A percentile compares a stretch with the other conserved stretches of the same genome.
phyloP scores from a whole-genome alignment of 2,888 invertebrate genomes.

The Oscheius sp. region DNA sequence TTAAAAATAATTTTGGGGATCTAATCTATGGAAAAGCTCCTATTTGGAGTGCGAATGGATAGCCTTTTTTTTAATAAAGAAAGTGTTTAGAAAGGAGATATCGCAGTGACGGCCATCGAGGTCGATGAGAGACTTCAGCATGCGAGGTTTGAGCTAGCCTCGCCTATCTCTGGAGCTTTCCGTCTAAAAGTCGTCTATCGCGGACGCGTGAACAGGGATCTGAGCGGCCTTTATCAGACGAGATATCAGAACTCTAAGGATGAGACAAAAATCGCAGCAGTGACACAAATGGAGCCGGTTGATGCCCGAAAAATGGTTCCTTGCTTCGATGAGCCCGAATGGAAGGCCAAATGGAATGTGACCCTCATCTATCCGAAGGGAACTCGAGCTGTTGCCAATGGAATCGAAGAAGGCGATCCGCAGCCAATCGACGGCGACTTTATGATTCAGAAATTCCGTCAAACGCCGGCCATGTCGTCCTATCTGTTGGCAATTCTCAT shows the following conservation, averaged over 20 bases:
- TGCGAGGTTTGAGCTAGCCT: neutral
- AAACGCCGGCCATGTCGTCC: slow-evolving; percentile 80
- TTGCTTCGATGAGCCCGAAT: slow-evolving; percentile 67
- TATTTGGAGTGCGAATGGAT: neutral
- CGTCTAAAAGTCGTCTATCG: slow-evolving; percentile 38
- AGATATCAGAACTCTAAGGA: slow-evolving; percentile 31
- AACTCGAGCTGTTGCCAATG: slow-evolving; percentile 32
- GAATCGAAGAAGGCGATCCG: slow-evolving; percentile 27
- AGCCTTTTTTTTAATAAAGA: neutral
- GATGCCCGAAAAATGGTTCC: slow-evolving; percentile 65
- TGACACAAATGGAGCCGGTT: slow-evolving; percentile 65
- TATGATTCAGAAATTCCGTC: slow-evolving; percentile 77
- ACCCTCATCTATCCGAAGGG: slow-evolving; percentile 39
- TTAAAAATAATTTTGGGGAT: neutral
- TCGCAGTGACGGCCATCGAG: neutral
- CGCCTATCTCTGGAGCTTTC: neutral
- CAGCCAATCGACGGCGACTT: slow-evolving; percentile 71
- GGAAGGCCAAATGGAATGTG: slow-evolving; percentile 47
- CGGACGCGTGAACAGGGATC: slow-evolving; percentile 42
- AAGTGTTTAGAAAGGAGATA: neutral
- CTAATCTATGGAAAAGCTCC: neutral
- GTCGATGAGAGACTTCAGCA: neutral
- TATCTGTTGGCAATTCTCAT: slow-evolving; percentile 87
- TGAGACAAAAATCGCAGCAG: slow-evolving; percentile 48
- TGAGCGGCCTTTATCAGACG: slow-evolving; percentile 56